Evolutionary conservation across 2,113 vertebrate genomes (phyloP).

Genomic region (Phalacrocorax pelagicus): DNA sequence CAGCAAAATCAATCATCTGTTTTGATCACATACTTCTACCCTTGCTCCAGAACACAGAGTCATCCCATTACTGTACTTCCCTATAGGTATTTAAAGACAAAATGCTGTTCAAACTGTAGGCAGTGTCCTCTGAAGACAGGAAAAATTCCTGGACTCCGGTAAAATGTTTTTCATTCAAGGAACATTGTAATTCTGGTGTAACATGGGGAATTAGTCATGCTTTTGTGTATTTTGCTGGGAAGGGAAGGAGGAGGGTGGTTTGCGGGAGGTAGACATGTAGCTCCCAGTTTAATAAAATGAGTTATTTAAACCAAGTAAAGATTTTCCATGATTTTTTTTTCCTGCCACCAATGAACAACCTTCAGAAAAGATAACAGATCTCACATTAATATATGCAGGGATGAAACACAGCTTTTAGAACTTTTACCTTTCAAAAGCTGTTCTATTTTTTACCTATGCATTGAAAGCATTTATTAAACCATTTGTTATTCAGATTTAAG

Average conservation of each 20-base stretch:
- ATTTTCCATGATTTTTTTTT: background rate
- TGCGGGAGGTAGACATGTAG: background rate
- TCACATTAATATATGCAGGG: background rate
- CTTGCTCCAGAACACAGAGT: background rate
- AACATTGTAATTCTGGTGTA: background rate
- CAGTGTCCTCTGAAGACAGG: background rate
- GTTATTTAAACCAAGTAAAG: background rate
- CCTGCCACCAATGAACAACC: background rate
- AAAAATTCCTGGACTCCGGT: background rate
- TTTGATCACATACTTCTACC: background rate
- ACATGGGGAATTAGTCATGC: background rate
- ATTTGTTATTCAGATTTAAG: slow-evolving; percentile 2
- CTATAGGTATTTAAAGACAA: background rate
- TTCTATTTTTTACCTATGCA: background rate
- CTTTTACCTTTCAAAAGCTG: background rate
- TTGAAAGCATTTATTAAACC: background rate
- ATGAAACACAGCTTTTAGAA: background rate
- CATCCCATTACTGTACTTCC: background rate
- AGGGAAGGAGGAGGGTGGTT: background rate
- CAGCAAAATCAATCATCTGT: background rate
- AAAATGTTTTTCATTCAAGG: background rate
- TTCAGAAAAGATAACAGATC: background rate
- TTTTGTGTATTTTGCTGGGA: background rate
- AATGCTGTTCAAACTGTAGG: background rate
- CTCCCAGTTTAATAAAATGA: background rate